These are phyloP conservation scores for Ageneiosus marmoratus DNA, from an alignment of 2,113 vertebrate species.

Conservation along the genomic window DNA sequence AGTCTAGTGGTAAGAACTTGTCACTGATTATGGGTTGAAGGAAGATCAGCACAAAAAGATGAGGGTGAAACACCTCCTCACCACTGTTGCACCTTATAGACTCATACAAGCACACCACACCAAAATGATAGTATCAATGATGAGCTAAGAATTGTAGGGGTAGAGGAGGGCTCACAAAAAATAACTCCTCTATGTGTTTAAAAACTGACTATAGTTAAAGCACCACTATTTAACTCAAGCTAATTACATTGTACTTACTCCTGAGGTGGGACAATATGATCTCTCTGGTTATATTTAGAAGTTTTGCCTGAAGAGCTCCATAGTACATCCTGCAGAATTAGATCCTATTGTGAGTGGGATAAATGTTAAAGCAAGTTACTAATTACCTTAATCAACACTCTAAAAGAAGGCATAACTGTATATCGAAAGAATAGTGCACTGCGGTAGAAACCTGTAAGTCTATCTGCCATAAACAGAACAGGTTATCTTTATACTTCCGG, in stretches of 20 bases:
- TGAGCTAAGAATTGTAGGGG: background rate
- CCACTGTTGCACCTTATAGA: background rate
- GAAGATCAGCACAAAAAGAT: background rate
- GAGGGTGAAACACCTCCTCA: background rate
- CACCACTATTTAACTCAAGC: background rate
- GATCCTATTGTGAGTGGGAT: constrained; percentile 6
- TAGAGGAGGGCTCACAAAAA: background rate
- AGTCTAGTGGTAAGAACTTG: background rate
- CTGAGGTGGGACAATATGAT: background rate
- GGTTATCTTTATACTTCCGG: background rate
- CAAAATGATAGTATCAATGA: background rate
- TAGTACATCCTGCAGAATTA: background rate
- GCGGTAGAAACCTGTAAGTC: background rate
- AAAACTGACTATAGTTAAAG: background rate
- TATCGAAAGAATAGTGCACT: background rate
- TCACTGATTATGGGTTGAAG: background rate
- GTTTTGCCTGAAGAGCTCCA: constrained; percentile 16
- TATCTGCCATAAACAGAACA: background rate
- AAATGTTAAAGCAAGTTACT: constrained; percentile 12
- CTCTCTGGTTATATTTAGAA: constrained; percentile 45
- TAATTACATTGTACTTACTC: background rate
- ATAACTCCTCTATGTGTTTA: background rate
- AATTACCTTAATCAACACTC: background rate
- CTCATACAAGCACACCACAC: background rate
- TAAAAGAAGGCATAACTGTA: background rate